Percentiles rank a stretch among this genome's conserved stretches.
Evolutionary conservation across 2,113 vertebrate genomes (phyloP).

Genomic region (Anolis carolinensis): DNA sequence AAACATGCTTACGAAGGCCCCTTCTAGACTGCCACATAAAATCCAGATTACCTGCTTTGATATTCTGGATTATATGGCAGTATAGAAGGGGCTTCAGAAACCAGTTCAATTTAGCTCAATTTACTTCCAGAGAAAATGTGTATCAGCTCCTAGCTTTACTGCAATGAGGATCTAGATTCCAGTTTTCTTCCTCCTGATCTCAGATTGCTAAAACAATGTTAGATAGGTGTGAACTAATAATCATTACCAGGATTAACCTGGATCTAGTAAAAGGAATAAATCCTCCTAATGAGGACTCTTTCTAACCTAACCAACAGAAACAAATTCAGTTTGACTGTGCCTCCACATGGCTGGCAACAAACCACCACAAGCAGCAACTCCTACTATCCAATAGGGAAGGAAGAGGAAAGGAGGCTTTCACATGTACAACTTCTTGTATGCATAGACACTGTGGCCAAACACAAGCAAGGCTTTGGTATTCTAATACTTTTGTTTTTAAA

Average conservation of each 20-base stretch:
- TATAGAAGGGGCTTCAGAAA: background rate
- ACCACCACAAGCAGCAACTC: background rate
- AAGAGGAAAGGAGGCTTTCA: background rate
- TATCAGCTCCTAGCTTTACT: background rate
- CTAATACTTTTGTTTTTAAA: too few species aligned
- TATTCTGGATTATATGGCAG: too few species aligned
- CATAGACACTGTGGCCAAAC: background rate
- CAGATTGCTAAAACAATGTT: background rate
- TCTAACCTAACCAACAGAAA: too few species aligned
- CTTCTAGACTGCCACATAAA: too few species aligned
- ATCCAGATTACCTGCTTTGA: too few species aligned
- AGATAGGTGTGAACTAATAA: background rate
- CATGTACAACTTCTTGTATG: background rate
- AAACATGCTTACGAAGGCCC: too few species aligned
- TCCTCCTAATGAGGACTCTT: background rate
- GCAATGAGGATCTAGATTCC: background rate
- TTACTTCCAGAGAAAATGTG: background rate
- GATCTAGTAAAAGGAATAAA: background rate
- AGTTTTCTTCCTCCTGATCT: background rate
- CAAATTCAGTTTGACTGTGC: conserved; percentile 6
- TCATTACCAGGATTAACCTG: background rate
- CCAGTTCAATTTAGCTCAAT: background rate
- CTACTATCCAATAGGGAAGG: background rate
- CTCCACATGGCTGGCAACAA: background rate
- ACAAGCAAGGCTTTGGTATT: too few species aligned